A percentile compares a stretch with the other conserved stretches of the same genome.
These are phyloP conservation scores for Chelon auratus DNA, from an alignment of 2,797 vertebrate species.

Conservation along the genomic window DNA sequence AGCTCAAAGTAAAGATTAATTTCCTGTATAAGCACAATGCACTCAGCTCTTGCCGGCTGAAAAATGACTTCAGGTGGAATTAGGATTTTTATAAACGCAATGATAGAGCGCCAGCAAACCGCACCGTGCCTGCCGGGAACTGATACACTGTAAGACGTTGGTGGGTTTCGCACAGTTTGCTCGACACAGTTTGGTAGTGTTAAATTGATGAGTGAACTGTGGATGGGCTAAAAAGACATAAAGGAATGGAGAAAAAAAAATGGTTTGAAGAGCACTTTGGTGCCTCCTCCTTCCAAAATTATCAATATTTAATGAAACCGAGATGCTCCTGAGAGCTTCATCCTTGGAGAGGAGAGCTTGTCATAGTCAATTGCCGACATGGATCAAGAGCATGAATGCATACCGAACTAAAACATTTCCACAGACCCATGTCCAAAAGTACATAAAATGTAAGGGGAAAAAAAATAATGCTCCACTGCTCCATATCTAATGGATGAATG, in stretches of 20 bases:
- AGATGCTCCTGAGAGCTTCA: slow-evolving; percentile 46
- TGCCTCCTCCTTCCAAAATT: slow-evolving; percentile 49
- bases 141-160: not conserved
- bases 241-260: slow-evolving; percentile 18
- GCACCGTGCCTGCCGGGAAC: not conserved
- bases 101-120: not conserved
- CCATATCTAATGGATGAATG: not conserved
- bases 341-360: slow-evolving; percentile 23
- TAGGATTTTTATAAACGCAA: not conserved
- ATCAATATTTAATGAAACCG: slow-evolving; percentile 71
- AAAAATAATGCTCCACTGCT: slow-evolving; percentile 1
- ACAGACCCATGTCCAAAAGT: not conserved
- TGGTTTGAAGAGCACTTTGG: slow-evolving; percentile 55
- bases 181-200: slow-evolving; percentile 9
- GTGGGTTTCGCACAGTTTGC: not conserved
- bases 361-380: slow-evolving; percentile 31
- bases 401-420: not conserved
- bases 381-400: slow-evolving; percentile 22
- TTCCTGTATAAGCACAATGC: slow-evolving; percentile 27
- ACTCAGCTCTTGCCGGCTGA: not conserved
- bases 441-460: not conserved
- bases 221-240: slow-evolving; percentile 23
- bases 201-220: slow-evolving; percentile 25
- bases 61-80: not conserved
- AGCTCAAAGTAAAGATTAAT: slow-evolving; percentile 34